These are phyloP conservation scores for Phalacrocorax carbo DNA, from an alignment of 2,113 vertebrate genomes.

Conservation along the genomic window DNA sequence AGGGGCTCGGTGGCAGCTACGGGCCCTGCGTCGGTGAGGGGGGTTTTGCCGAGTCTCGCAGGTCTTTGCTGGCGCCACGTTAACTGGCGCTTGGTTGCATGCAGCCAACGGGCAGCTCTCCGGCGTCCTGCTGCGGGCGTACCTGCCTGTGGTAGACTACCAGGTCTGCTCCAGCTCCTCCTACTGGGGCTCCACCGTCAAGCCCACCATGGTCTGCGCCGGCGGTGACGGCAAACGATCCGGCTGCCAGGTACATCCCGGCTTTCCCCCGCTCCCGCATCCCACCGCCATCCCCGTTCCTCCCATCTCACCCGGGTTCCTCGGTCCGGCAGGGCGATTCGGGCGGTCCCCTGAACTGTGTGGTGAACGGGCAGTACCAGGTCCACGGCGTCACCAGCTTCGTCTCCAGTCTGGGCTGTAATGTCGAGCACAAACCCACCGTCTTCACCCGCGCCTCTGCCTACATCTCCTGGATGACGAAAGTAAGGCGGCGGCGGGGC, in stretches of 20 bases:
- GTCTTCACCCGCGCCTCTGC: slow-evolving; percentile 89
- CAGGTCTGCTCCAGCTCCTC: slow-evolving; percentile 74
- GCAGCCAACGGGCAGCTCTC: slow-evolving; percentile 83
- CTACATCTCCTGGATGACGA: slow-evolving; percentile 85
- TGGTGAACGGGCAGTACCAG: slow-evolving; percentile 74
- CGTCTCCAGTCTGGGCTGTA: slow-evolving; percentile 83
- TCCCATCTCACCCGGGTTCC: not conserved
- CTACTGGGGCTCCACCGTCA: slow-evolving; percentile 88
- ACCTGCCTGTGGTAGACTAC: slow-evolving; percentile 80
- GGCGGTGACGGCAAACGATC: slow-evolving; percentile 76
- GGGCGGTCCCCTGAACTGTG: slow-evolving; percentile 87
- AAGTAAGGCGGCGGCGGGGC: slow-evolving; percentile 59
- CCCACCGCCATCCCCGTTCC: accelerated
- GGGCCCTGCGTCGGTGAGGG: not conserved
- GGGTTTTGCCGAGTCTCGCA: not conserved
- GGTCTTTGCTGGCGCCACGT: accelerated
- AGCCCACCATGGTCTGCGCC: slow-evolving; percentile 86
- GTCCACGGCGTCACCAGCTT: slow-evolving; percentile 91
- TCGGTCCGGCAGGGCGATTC: slow-evolving; percentile 81
- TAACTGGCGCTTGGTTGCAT: not conserved
- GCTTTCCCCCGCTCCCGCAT: accelerated
- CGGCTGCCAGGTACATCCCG: slow-evolving; percentile 79
- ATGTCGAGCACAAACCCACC: slow-evolving; percentile 80
- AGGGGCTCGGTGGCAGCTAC: accelerated
- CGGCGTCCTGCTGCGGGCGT: slow-evolving; percentile 83